Base-by-base conservation (phyloP, 2,888 invertebrate species). In the Seira sanloemensis region DNA sequence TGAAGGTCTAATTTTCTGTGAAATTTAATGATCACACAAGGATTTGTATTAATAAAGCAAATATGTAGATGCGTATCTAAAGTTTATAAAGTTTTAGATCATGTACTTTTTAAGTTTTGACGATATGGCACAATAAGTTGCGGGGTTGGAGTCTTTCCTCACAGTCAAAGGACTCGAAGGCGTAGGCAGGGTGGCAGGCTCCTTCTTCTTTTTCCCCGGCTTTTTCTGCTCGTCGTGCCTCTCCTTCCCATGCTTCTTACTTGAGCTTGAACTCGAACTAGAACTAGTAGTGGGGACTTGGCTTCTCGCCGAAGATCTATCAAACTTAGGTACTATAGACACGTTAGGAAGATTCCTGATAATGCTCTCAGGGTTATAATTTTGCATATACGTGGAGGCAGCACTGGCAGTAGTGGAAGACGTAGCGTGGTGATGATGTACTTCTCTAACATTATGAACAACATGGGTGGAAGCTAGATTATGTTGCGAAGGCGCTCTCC, bases 251-350 rank as follows among this genome's bases (percentile, higher is more conserved):
- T 71, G 69, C 54, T 65, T 75, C 21, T 26, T 76, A 21, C 25
- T 25, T 2, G 67, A 50, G 24, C 25, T 69, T 12, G 77, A 73
- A 78, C 71, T 23, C 66, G 80, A 71, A 23, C 71, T 50, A 0
- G 77, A 54, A 9, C 58, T 65, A 80, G 79, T 25, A 75, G 21
- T 77, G 77, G 83, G 83, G 2, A 78, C 58, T 18, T 77, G 83
- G 5, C 77, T 78, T 37, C 73, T 77, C 2, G 54, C 83, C 0
- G 89, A 86, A 72, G 86, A 87, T 74, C 89, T 82, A 74, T 89
- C 89, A 76, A 89, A 89, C 69, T 84, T 86, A 67, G 89, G 89
- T 23, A 89, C 89, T 73, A 89, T 89, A 2, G 89, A 89, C 2
- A 89, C 88, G 77, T 89, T 89, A 62, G 89, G 89, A 78, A 89